phyloP scores from a whole-genome alignment of 2,113 vertebrate species.

The Dipodomys spectabilis region DNA sequence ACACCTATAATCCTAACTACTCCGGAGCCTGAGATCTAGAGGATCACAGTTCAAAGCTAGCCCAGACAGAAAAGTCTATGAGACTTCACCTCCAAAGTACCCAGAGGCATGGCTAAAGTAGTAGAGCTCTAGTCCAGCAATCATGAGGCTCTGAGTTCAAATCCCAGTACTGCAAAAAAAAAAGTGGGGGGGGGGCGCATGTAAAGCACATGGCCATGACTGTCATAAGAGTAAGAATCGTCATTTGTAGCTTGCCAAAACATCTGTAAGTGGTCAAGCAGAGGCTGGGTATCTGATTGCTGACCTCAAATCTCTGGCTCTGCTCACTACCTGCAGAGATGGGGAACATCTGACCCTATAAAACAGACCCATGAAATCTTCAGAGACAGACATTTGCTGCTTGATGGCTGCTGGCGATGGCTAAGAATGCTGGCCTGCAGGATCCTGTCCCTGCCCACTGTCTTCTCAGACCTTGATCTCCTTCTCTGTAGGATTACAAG shows the following conservation, averaged over 20 bases:
- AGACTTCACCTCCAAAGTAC: no score
- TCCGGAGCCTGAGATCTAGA: no score
- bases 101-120: not conserved
- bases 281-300: not conserved
- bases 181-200: not conserved
- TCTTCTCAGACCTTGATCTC: not conserved
- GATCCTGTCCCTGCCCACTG: not conserved
- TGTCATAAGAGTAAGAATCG: not conserved
- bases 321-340: accelerated
- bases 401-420: no score
- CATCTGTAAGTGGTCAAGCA: not conserved
- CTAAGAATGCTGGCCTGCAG: not conserved
- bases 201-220: accelerated
- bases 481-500: accelerated
- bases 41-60: no score
- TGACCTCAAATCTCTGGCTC: not conserved
- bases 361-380: not conserved
- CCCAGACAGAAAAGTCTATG: no score
- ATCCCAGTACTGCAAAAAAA: no score
- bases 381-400: no score
- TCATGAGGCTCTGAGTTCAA: no score
- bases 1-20: no score
- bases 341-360: no score
- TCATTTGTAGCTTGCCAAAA: not conserved
- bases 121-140: no score